Conservation (phyloP, 2,797 vertebrate species). For the Sebastes umbrosus region DNA sequence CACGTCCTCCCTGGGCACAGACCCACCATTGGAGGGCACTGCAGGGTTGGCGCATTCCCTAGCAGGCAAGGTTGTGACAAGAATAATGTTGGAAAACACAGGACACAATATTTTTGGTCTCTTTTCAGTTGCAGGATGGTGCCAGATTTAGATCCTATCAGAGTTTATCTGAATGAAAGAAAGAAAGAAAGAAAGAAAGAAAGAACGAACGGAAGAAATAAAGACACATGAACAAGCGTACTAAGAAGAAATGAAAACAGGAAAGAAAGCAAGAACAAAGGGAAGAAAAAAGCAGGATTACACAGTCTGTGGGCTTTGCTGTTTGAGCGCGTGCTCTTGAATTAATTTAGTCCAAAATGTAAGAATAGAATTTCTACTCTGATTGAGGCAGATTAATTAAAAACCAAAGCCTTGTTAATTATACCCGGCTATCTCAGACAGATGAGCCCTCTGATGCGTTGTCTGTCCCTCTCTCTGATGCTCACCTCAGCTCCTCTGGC, state of each 20-base stretch:
- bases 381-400: slow-evolving; percentile 71
- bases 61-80: slow-evolving; percentile 9
- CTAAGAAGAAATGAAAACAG: not conserved
- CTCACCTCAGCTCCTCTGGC: slow-evolving; percentile 50
- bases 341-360: slow-evolving; percentile 55
- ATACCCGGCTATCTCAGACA: slow-evolving; percentile 59
- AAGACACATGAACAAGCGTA: not conserved
- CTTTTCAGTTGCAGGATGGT: not conserved
- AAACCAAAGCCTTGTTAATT: slow-evolving; percentile 71
- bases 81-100: slow-evolving; percentile 22
- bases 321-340: slow-evolving; percentile 50
- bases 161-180: slow-evolving; percentile 20
- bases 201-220: not conserved
- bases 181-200: not conserved
- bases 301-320: slow-evolving; percentile 11
- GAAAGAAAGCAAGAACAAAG: slow-evolving; percentile 1
- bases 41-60: slow-evolving; percentile 54
- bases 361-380: slow-evolving; percentile 59
- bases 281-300: not conserved
- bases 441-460: slow-evolving; percentile 61
- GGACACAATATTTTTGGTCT: not conserved
- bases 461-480: slow-evolving; percentile 41
- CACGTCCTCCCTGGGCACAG: slow-evolving; percentile 51
- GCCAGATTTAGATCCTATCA: slow-evolving; percentile 29
- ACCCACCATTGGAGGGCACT: slow-evolving; percentile 73